phyloP scores from a whole-genome alignment of 2,797 vertebrate genomes.

The Diglossa cyanea region DNA sequence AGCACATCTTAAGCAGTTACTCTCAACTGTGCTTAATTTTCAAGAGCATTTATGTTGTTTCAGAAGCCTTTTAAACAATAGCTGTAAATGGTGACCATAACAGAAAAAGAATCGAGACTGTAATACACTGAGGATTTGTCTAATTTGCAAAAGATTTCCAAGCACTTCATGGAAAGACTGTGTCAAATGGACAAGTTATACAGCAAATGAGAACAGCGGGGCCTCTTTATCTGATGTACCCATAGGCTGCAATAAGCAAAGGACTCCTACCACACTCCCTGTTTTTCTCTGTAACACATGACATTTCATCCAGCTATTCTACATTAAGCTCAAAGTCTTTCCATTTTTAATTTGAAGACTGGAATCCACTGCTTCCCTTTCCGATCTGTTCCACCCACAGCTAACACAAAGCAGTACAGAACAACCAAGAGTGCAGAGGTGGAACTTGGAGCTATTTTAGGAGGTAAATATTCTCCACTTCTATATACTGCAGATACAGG shows the following conservation, averaged over 20 bases:
- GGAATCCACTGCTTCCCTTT: neutral
- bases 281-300: accelerated
- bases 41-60: neutral
- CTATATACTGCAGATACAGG: neutral
- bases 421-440: neutral
- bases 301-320: neutral
- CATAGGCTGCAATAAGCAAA: neutral
- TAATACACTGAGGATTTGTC: neutral
- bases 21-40: constrained; percentile 11
- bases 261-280: neutral
- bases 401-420: neutral
- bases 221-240: neutral
- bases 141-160: neutral
- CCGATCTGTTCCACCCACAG: neutral
- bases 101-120: neutral
- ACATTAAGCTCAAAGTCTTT: neutral
- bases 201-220: neutral
- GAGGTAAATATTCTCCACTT: neutral
- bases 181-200: neutral
- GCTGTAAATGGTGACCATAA: neutral
- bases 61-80: neutral
- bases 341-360: neutral
- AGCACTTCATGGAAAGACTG: neutral
- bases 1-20: neutral
- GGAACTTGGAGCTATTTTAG: neutral